Evolutionary conservation across 1,140 invertebrate genomes (phyloP).

Genomic region (Dendrolimus punctatus): DNA sequence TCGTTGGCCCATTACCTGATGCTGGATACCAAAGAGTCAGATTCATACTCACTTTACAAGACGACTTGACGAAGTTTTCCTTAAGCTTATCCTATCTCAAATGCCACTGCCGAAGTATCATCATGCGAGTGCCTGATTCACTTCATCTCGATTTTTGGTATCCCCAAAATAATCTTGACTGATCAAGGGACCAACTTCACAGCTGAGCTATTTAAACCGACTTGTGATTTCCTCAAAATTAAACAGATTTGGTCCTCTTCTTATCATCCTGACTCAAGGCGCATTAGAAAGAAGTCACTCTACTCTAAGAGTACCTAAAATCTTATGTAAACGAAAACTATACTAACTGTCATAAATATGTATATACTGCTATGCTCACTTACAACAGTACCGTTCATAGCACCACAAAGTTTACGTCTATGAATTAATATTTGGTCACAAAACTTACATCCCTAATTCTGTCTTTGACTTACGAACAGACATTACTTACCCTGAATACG

Average conservation of each 20-base stretch:
- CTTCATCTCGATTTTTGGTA: slow-evolving; percentile 2
- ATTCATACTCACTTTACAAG: slow-evolving; percentile 4
- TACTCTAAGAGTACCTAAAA: slow-evolving; percentile 2
- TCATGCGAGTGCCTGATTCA: slow-evolving; percentile 4
- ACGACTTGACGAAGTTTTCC: slow-evolving; percentile 7
- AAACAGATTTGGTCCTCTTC: slow-evolving; percentile 1
- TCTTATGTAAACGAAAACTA: slow-evolving; percentile 1
- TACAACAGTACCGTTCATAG: not conserved
- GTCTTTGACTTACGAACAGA: not conserved
- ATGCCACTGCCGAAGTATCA: slow-evolving; percentile 2
- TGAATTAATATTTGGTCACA: slow-evolving; percentile 2
- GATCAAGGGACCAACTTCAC: slow-evolving; percentile 2
- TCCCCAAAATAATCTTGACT: slow-evolving; percentile 2
- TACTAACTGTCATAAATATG: not conserved
- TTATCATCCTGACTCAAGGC: slow-evolving; percentile 1
- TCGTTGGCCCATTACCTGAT: slow-evolving; percentile 17
- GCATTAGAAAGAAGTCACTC: slow-evolving; percentile 2
- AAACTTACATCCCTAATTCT: slow-evolving; percentile 1
- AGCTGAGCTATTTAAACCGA: not conserved
- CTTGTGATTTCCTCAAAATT: slow-evolving; percentile 1
- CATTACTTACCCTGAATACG: slow-evolving; percentile 2
- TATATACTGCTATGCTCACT: slow-evolving; percentile 1
- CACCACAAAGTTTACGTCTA: slow-evolving; percentile 1
- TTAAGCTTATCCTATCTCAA: slow-evolving; percentile 4
- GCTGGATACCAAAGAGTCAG: slow-evolving; percentile 4